phyloP scores from a whole-genome alignment of 2,797 vertebrate genomes.

The Neoniphon sammara region DNA sequence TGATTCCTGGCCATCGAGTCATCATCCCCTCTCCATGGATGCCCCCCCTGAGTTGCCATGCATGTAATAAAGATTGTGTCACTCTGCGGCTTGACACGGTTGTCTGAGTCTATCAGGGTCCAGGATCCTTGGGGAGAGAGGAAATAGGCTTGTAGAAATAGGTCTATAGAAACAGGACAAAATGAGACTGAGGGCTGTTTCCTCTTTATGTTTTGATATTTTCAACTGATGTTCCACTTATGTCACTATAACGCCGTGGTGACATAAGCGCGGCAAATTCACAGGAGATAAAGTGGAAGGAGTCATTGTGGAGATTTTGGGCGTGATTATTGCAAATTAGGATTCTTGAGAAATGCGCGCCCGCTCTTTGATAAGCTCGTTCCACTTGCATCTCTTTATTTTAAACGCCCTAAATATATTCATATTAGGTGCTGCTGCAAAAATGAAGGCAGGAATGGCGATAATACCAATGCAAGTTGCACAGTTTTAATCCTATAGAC shows the following conservation, averaged over 20 bases:
- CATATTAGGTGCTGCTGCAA: slow-evolving; percentile 41
- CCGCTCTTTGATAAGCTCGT: slow-evolving; percentile 30
- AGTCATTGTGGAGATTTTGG: slow-evolving; percentile 65
- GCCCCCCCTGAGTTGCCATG: slow-evolving; percentile 44
- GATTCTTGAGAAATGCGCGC: slow-evolving; percentile 48
- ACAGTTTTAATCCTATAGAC: neutral
- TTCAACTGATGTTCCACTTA: slow-evolving; percentile 60
- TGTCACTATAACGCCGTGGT: slow-evolving; percentile 50
- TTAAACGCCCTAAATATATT: slow-evolving; percentile 41
- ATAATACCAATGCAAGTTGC: slow-evolving; percentile 5
- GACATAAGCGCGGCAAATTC: slow-evolving; percentile 58
- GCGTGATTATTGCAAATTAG: slow-evolving; percentile 64
- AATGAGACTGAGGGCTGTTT: slow-evolving; percentile 62
- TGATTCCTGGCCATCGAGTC: slow-evolving; percentile 58
- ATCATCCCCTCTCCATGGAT: slow-evolving; percentile 50
- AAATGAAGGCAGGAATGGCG: slow-evolving; percentile 19
- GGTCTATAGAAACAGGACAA: slow-evolving; percentile 38
- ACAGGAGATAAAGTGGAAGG: slow-evolving; percentile 61
- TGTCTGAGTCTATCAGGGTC: slow-evolving; percentile 77
- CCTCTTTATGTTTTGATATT: slow-evolving; percentile 59
- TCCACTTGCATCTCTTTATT: slow-evolving; percentile 29
- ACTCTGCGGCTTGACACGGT: slow-evolving; percentile 67
- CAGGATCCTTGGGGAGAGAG: slow-evolving; percentile 62
- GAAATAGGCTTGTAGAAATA: slow-evolving; percentile 52
- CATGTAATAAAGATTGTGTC: slow-evolving; percentile 77